Base-by-base conservation (phyloP, 2,797 vertebrate species). In the Melopsittacus undulatus region DNA sequence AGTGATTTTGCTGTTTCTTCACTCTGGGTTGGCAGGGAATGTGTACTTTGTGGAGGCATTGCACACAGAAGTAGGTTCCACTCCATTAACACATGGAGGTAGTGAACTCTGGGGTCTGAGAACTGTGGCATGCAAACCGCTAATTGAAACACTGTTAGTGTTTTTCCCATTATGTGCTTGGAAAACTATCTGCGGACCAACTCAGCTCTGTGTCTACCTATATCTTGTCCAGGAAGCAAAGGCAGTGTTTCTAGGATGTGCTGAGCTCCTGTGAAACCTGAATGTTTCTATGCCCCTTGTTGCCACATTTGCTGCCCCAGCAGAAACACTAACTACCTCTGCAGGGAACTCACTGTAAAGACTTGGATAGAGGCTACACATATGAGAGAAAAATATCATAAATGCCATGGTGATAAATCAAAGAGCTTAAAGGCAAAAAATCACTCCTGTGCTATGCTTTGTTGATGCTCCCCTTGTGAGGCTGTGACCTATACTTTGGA, bases 381-480 rank as follows among this genome's bases (percentile, higher is more conserved):
- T 10, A 48, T 21, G n/a, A 86, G 38, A 62, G 69, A 45, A 89
- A 27, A 72, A 82, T 13, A 36, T 88, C 30, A 52, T 83, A 88
- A 95, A 94, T 91, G 43, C 36, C 62, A 45, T 20, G 38, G 29
- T 51, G 80, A 51, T 40, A 66, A 72, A 76, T 38, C 0, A 0
- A 76, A 89, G 56, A 87, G 19, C 69, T 67, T 68, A 92, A 84
- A 93, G 56, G 56, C 63, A 92, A 93, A 93, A 61, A 88, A 74
- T 61, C 46, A 79, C 43, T 86, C 54, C 42, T 51, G n/a, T 76
- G 46, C 17, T 18, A 22, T 56, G 67, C 83, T 94, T 92, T 92
- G 75, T 64, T 77, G 67, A 48, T 76, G 26, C 46, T 89, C 51
- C 43, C 5, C 63, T 79, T 61, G n/a, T 74, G 72, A 89, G 63